phyloP scores from a whole-genome alignment of 2,888 invertebrate genomes.

The Leucozona laternaria region DNA sequence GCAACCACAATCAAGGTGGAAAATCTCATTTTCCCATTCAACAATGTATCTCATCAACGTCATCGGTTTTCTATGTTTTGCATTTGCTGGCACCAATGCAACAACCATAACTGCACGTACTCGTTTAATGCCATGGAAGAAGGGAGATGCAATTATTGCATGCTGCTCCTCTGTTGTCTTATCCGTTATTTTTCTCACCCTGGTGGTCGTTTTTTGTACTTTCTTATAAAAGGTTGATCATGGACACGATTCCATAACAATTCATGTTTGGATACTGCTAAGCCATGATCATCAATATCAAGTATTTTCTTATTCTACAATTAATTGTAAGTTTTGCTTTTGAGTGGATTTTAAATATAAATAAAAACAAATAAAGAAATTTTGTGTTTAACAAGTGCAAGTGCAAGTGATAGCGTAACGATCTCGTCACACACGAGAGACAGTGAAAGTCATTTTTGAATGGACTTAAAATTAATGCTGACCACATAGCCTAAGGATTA shows the following conservation, averaged over 20 bases:
- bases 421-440: constrained; percentile 35
- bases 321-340: constrained; percentile 81
- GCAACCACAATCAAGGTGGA: constrained; percentile 55
- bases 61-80: constrained; percentile 58
- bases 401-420: constrained; percentile 42
- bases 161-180: constrained; percentile 5
- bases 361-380: constrained; percentile 3
- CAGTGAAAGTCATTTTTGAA: constrained; percentile 62
- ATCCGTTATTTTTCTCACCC: constrained; percentile 53
- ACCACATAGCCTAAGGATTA: constrained; percentile 45
- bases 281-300: constrained; percentile 81
- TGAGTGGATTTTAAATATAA: constrained; percentile 1
- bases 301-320: constrained; percentile 78
- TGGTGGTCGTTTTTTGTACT: constrained; percentile 60
- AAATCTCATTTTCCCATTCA: constrained; percentile 58
- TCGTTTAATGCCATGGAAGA: constrained; percentile 19
- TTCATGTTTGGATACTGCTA: constrained; percentile 81
- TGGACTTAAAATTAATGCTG: constrained; percentile 40
- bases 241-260: constrained; percentile 81
- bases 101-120: constrained; percentile 75
- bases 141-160: constrained; percentile 46
- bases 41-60: constrained; percentile 50
- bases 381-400: constrained; percentile 21
- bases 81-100: constrained; percentile 71
- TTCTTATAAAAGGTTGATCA: constrained; percentile 82